A percentile compares a stretch with the other conserved stretches of the same genome.
These are phyloP conservation scores for Drosophila kanekoi DNA, from an alignment of 2,888 invertebrate species.

Conservation along the genomic window DNA sequence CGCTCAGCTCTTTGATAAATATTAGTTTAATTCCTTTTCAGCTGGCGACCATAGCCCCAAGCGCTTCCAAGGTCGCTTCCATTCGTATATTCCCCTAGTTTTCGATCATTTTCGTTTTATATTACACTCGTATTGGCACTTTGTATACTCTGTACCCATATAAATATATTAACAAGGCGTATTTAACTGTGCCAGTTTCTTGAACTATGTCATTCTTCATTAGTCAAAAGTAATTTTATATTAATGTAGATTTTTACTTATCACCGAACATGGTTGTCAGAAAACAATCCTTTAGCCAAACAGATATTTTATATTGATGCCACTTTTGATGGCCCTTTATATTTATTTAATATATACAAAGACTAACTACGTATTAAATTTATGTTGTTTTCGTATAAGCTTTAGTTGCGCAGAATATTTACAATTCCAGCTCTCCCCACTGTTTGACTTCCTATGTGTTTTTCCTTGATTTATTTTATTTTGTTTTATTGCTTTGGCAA, in stretches of 20 bases:
- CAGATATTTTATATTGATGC: too few species aligned
- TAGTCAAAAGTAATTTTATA: too few species aligned
- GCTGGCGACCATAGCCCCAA: conserved; percentile 23
- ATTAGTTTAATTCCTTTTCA: conserved; percentile 76
- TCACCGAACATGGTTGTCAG: too few species aligned
- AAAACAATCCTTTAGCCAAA: too few species aligned
- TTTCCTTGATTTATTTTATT: conserved; percentile 9
- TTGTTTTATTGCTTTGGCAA: conserved; percentile 14
- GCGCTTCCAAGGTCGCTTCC: conserved; percentile 34
- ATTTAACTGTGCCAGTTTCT: too few species aligned
- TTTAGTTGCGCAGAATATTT: not conserved
- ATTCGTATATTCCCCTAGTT: not conserved
- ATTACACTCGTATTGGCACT: conserved; percentile 15
- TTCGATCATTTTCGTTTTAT: conserved; percentile 40
- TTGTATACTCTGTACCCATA: conserved; percentile 12
- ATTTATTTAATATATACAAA: not conserved
- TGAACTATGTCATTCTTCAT: not conserved
- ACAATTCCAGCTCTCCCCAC: not conserved
- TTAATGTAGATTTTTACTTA: too few species aligned
- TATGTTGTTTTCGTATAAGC: too few species aligned
- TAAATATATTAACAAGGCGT: not conserved
- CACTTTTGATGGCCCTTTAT: not conserved
- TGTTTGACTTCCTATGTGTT: not conserved
- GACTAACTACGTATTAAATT: too few species aligned
- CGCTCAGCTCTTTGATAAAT: conserved; percentile 77